These are phyloP conservation scores for Ophraella communa DNA, from an alignment of 2,888 invertebrate genomes.

Conservation along the genomic window DNA sequence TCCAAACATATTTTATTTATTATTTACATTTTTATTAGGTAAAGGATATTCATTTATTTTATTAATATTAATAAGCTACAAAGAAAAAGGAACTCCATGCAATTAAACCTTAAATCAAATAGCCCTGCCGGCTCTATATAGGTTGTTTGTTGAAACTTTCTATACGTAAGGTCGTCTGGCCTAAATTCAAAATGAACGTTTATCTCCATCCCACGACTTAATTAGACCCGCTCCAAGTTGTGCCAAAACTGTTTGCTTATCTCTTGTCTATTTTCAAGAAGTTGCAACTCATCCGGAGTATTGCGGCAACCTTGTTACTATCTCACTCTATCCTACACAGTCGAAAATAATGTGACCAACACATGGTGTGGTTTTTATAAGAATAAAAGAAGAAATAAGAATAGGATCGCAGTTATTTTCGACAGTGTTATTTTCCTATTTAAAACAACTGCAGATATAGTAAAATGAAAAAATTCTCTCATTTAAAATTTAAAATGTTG, in stretches of 20 bases:
- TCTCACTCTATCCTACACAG: neutral
- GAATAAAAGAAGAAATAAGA: no score
- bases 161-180: neutral
- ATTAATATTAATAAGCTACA: no score
- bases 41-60: no score
- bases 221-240: conserved; percentile 12
- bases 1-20: no score
- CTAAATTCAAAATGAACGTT: conserved; percentile 1
- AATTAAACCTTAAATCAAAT: neutral
- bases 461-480: no score
- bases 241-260: conserved; percentile 24
- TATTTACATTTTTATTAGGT: no score
- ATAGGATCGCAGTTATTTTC: no score
- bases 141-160: neutral
- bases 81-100: neutral
- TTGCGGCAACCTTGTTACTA: neutral
- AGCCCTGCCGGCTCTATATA: neutral
- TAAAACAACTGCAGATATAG: no score
- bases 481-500: no score
- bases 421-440: no score
- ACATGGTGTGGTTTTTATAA: no score
- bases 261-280: conserved; percentile 4
- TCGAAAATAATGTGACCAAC: neutral
- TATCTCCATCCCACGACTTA: conserved; percentile 9
- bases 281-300: conserved; percentile 6